Percentiles rank a stretch among this genome's conserved stretches.
phyloP scores from a whole-genome alignment of 2,888 invertebrate genomes.

The Plagiodera versicolora region DNA sequence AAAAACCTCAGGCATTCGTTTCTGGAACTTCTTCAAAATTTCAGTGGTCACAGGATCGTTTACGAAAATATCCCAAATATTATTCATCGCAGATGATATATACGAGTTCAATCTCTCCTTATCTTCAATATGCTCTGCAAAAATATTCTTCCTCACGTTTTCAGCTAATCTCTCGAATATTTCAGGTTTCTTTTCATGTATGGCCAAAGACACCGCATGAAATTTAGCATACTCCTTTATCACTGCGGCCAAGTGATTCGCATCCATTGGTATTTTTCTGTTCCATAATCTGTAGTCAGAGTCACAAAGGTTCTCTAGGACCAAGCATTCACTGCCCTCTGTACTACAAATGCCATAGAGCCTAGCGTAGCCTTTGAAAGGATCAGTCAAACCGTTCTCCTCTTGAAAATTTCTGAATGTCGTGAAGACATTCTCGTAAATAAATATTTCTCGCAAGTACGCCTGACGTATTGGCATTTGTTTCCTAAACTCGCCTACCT shows the following conservation, averaged over 20 bases:
- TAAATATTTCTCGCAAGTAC: slow-evolving; percentile 40
- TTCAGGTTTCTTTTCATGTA: slow-evolving; percentile 39
- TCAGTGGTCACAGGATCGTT: not conserved
- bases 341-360: slow-evolving; percentile 19
- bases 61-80: slow-evolving; percentile 3
- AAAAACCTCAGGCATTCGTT: not conserved
- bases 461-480: slow-evolving; percentile 31
- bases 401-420: slow-evolving; percentile 39
- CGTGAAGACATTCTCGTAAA: slow-evolving; percentile 38
- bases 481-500: slow-evolving; percentile 24
- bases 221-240: slow-evolving; percentile 43
- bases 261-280: slow-evolving; percentile 38
- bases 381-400: slow-evolving; percentile 17
- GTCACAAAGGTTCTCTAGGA: slow-evolving; percentile 41
- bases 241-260: slow-evolving; percentile 39
- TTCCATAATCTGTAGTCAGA: slow-evolving; percentile 39
- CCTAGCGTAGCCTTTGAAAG: slow-evolving; percentile 16
- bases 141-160: slow-evolving; percentile 1
- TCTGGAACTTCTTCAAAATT: slow-evolving; percentile 1
- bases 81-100: not conserved
- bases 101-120: not conserved
- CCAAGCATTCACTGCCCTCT: slow-evolving; percentile 30
- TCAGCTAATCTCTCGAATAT: slow-evolving; percentile 28
- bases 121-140: not conserved
- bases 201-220: slow-evolving; percentile 43